These are phyloP conservation scores for Cinara cedri DNA, from an alignment of 2,888 invertebrate species.

Conservation along the genomic window DNA sequence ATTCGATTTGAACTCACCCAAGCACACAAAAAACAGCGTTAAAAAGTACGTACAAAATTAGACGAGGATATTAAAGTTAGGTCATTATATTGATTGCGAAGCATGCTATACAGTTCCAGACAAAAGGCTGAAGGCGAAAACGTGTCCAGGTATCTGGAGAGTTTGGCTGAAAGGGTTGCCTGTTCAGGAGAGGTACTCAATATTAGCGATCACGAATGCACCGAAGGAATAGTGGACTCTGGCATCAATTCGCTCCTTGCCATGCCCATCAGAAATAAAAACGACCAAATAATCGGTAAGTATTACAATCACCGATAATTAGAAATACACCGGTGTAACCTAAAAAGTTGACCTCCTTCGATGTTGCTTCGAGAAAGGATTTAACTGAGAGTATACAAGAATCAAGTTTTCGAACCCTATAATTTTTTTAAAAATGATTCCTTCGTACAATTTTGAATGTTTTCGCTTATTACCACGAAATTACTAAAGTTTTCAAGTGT, in stretches of 20 bases:
- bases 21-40: conserved; percentile 40
- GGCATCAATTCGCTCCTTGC: conserved; percentile 64
- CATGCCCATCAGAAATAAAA: conserved; percentile 65
- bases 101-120: conserved; percentile 31
- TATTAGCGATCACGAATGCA: conserved; percentile 63
- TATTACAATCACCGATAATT: not conserved
- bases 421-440: too few species aligned
- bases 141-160: conserved; percentile 62
- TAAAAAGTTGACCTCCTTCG: too few species aligned
- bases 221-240: conserved; percentile 62
- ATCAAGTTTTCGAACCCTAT: too few species aligned
- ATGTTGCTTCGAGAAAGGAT: too few species aligned
- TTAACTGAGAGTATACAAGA: too few species aligned
- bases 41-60: conserved; percentile 44
- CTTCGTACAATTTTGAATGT: too few species aligned
- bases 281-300: conserved; percentile 65
- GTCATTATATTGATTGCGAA: too few species aligned
- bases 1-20: conserved; percentile 63
- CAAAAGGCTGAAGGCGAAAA: conserved; percentile 60
- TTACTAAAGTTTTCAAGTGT: too few species aligned
- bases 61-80: too few species aligned
- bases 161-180: conserved; percentile 65
- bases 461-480: too few species aligned
- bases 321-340: too few species aligned
- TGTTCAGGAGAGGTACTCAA: conserved; percentile 66